phyloP scores from a whole-genome alignment of 2,797 vertebrate genomes.

The Spheniscus humboldti region DNA sequence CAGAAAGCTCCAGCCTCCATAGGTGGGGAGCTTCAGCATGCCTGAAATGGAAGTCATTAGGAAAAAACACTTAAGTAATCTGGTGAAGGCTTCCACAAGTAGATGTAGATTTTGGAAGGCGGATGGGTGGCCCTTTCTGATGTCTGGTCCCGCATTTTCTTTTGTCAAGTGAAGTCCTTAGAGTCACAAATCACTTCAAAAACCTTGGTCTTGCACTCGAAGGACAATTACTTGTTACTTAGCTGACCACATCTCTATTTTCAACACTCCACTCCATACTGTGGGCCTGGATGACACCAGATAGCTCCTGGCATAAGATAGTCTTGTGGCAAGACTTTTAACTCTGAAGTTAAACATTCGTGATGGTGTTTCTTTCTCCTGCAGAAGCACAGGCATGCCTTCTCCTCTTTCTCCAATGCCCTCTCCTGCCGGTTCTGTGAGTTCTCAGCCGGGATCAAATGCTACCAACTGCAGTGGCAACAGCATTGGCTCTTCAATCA shows the following conservation, averaged over 20 bases:
- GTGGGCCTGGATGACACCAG: not conserved
- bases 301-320: not conserved
- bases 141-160: not conserved
- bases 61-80: not conserved
- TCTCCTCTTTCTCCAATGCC: conserved; percentile 80
- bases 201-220: not conserved
- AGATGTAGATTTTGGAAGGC: not conserved
- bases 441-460: conserved; percentile 73
- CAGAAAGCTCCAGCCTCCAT: not conserved
- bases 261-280: not conserved
- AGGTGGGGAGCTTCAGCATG: not conserved
- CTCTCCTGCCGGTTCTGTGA: conserved; percentile 78
- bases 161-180: not conserved
- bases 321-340: not conserved
- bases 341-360: not conserved
- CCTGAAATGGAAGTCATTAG: not conserved
- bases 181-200: not conserved
- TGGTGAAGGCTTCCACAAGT: not conserved
- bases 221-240: not conserved
- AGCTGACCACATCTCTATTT: not conserved
- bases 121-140: not conserved
- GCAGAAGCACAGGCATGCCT: conserved; percentile 79
- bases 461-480: conserved; percentile 55
- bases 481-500: conserved; percentile 57
- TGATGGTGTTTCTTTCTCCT: not conserved